Evolutionary conservation across 1,140 invertebrate species (phyloP), one percentile per base, ranked within the genome.

Genomic region (Cardiocondyla obscurior): DNA sequence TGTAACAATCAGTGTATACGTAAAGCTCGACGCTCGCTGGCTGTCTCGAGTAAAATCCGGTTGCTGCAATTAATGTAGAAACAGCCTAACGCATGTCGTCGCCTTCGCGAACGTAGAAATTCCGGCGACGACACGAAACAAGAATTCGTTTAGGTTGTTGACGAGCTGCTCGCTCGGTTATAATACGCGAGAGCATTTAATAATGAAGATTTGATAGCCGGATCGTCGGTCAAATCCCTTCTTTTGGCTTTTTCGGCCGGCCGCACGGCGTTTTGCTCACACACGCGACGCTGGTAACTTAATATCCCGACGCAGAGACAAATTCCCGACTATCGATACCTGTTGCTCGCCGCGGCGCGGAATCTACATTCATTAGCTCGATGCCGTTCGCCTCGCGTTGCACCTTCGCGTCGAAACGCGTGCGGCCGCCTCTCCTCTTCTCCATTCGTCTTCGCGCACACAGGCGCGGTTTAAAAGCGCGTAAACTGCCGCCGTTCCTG

Each of bases 301-400:
- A 87, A 88, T 88, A 88, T 87, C 69, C 19, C 46, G 55, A 2
- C 70, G 51, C 62, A 44, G 82, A 53, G 76, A 87, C 77, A 81
- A 76, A 84, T 84, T 84, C 79, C 39, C 62, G 49, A 60, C 51
- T 77, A 88, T 88, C 86, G 86, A 88, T 88, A 88, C 86, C 85
- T 87, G 85, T 84, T 84, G 82, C 67, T 81, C 67, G 57, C 64
- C 83, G 82, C 67, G 33, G 74, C 62, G 60, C 77, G 85, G 65
- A 88, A 88, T 84, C 86, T 87, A 87, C 86, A 87, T 88, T 88
- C 82, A 88, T 88, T 88, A 88, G 82, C 74, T 49, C 76, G 82
- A 81, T 87, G 67, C 67, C 81, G 79, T 42, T 60, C 28, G 84
- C 69, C 51, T 83, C 22, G 33, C 44, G 51, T 62, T 62, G 58